Evolutionary conservation across 2,113 vertebrate genomes (phyloP).

Genomic region (Tautogolabrus adspersus): DNA sequence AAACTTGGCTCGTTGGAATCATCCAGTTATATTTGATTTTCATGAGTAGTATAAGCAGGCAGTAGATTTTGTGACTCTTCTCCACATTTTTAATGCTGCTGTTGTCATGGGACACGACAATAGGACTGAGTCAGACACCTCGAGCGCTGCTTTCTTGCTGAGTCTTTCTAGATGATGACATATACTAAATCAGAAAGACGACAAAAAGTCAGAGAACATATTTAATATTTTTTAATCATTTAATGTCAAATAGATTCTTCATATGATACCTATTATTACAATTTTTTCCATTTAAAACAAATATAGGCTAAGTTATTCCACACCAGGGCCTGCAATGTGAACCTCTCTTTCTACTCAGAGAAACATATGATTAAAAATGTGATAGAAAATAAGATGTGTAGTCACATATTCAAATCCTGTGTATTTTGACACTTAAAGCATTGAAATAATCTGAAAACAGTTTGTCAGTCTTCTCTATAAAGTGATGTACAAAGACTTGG

Average conservation of each 20-base stretch:
- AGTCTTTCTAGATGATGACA: slow-evolving; percentile 30
- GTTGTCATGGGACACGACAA: slow-evolving; percentile 39
- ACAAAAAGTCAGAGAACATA: not conserved
- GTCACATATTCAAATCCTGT: too few species aligned
- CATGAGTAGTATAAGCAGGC: slow-evolving; percentile 1
- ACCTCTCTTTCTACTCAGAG: not conserved
- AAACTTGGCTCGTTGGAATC: not conserved
- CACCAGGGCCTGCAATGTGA: too few species aligned
- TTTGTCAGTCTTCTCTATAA: not conserved
- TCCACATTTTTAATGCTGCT: slow-evolving; percentile 34
- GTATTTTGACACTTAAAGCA: not conserved
- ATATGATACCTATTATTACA: not conserved
- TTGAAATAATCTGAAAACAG: not conserved
- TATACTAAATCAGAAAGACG: slow-evolving; percentile 25
- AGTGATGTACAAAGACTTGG: not conserved
- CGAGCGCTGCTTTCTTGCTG: slow-evolving; percentile 50
- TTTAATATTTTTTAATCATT: not conserved
- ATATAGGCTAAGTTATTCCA: too few species aligned
- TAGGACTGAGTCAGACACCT: slow-evolving; percentile 56
- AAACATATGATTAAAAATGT: not conserved
- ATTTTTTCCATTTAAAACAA: not conserved
- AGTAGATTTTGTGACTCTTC: slow-evolving; percentile 14
- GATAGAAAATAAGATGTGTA: not conserved
- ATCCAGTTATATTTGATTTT: slow-evolving; percentile 12
- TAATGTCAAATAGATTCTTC: not conserved